Conservation (phyloP, 2,113 vertebrate species). For the Toxotes jaculatrix region DNA sequence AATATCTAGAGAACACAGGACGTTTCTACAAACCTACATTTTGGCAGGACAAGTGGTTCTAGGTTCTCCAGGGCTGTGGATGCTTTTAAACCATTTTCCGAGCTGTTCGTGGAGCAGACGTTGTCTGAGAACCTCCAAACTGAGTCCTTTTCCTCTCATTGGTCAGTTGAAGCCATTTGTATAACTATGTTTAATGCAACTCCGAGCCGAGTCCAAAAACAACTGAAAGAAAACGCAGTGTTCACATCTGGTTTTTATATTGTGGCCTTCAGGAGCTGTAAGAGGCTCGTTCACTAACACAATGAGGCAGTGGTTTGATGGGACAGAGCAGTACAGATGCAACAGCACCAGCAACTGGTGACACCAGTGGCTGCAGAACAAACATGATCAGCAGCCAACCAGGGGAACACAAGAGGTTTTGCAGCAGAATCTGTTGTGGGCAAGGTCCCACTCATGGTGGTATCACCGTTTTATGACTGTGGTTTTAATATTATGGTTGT, state of each 20-base stretch:
- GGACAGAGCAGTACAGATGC: background rate
- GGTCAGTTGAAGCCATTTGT: slow-evolving; percentile 12
- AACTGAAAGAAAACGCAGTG: slow-evolving; percentile 1
- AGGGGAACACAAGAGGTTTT: background rate
- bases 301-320: background rate
- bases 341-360: background rate
- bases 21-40: background rate
- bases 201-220: slow-evolving; percentile 5
- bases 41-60: background rate
- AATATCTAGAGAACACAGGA: background rate
- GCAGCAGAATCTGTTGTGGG: background rate
- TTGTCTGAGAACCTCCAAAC: background rate
- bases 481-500: slow-evolving; percentile 4
- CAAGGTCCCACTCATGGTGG: background rate
- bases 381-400: slow-evolving; percentile 3
- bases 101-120: background rate
- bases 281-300: background rate
- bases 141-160: background rate
- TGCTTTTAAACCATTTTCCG: background rate
- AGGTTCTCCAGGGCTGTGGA: background rate
- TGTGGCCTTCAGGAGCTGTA: slow-evolving; percentile 10
- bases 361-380: background rate
- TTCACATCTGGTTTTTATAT: slow-evolving; percentile 36
- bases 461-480: background rate
- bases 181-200: slow-evolving; percentile 7